Base-by-base conservation (phyloP, 2,113 vertebrate species). In the Coptodon bakossiorum region DNA sequence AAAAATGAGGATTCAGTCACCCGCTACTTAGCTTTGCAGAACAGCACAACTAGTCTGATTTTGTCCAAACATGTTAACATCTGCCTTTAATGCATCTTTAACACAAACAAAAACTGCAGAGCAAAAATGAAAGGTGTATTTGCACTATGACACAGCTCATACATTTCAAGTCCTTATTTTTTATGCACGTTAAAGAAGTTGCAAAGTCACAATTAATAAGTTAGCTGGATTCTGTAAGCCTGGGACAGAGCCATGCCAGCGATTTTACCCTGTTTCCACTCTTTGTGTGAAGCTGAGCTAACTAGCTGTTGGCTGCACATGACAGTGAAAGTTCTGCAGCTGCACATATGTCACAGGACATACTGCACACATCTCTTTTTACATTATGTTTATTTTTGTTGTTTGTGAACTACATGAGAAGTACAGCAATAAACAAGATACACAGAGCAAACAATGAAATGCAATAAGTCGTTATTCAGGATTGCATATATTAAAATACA, bases 381-480 rank as follows among this genome's bases (percentile, higher is more conserved):
- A 31, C 16, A 31, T 24, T 71, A 36, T 45, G 24, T 86, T 86
- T 73, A 54, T 52, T 73, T 85, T 84, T 68, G 12, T 27, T 59
- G 83, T 86, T 88, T 89, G 84, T 85, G 86, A 82, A 85, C 73
- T 52, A 87, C 68, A 91, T 73, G 17, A 53, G 40, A 9, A 54
- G 71, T 61, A 90, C 87, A 90, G 5, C 54, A 36, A 85, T 9
- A 86, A 43, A 89, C 82, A 88, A 34, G 16, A 61, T 45, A 80
- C 12, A 79, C 53, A 83, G 66, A 86, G 22, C 13, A 86, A 56
- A 90, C 36, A 48, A 79, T 59, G 24, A 78, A 48, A 84, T 81
- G 90, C 73, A 90, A 5, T 19, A 82, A 40, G 34, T 78, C 27
- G 13, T 50, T 83, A 66, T 17, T 84, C 59, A 80, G 34, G 57